These are phyloP conservation scores for Alces alces DNA, from an alignment of 2,113 vertebrate genomes.

Conservation along the genomic window DNA sequence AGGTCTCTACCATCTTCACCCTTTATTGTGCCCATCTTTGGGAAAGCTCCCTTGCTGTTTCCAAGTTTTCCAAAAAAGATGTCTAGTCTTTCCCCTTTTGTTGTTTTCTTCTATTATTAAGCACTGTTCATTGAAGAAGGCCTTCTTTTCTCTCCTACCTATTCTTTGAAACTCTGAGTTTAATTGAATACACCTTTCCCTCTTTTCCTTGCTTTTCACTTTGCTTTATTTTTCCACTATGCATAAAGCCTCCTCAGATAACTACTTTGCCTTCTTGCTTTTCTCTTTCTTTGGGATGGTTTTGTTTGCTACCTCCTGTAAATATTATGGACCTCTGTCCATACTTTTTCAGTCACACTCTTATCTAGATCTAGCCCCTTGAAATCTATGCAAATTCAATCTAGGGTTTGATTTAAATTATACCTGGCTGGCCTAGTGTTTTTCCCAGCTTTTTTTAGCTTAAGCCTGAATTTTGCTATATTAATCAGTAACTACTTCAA, in stretches of 20 bases:
- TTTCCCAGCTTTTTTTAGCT: not conserved
- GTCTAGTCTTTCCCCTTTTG: not conserved
- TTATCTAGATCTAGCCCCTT: not conserved
- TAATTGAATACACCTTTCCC: not conserved
- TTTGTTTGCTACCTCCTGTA: not conserved
- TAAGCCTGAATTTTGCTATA: not conserved
- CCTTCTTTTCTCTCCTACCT: not conserved
- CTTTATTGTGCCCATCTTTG: not conserved
- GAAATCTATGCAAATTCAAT: not conserved
- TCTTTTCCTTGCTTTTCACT: not conserved
- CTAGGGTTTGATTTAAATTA: not conserved
- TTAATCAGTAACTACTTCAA: not conserved
- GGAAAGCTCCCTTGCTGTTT: not conserved
- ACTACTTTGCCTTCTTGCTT: not conserved
- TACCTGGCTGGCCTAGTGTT: not conserved
- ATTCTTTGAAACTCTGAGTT: not conserved
- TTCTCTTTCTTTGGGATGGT: not conserved
- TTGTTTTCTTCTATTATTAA: not conserved
- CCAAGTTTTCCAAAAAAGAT: not conserved
- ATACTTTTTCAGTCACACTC: not conserved
- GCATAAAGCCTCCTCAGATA: not conserved
- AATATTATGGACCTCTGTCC: not conserved
- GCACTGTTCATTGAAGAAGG: not conserved
- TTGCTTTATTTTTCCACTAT: not conserved
- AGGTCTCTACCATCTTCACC: not conserved